Base-by-base conservation (phyloP, 30 jellyfish, hydroid and myxozoan genomes). In the Sanderia malayensis region DNA sequence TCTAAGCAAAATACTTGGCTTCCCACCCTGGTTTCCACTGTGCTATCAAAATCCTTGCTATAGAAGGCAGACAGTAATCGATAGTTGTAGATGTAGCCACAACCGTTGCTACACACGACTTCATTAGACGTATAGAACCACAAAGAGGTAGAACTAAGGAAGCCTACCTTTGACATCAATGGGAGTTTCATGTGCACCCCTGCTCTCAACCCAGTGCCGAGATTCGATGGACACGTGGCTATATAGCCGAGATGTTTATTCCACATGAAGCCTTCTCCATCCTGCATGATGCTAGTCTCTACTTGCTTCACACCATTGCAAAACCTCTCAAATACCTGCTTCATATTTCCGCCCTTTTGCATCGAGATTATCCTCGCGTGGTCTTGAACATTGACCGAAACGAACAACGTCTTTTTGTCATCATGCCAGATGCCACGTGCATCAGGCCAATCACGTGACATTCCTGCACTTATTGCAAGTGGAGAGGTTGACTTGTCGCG, bases 361-460 rank as follows among this genome's bases (percentile, higher is more conserved):
- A 86, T 86, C 11, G 96, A 86, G 53, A 86, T 86, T 44, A 86
- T 79, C 1, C 96, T 86, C 37, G 93, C 45, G 83, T 86, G 96
- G 76, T 86, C 96, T 46, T 86, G 94, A 45, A 72, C 94, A 66
- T 86, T 86, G 21, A 86, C 66, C 96, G 94, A 86, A 1, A 86
- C 96, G 53, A 86, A 52, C 59, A 86, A 86, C 58, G 79, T 80
- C 76, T 86, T 86, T 44, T 70, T 78, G 23, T 79, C 68, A 70
- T 86, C 79, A 57, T 86, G 96, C 73, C 74, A 86, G 70, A 86
- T 80, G n/a, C 96, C 96, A 4, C 96, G 58, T 46, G 96, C 94
- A 62, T 86, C 96, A 32, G 96, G 94, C 96, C 96, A 86, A 65
- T 86, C 96, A 27, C 96, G 83, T 25, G 96, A 94, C 94, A 86